These are phyloP conservation scores for Garra rufa DNA, from an alignment of 2,113 vertebrate species.

Conservation along the genomic window DNA sequence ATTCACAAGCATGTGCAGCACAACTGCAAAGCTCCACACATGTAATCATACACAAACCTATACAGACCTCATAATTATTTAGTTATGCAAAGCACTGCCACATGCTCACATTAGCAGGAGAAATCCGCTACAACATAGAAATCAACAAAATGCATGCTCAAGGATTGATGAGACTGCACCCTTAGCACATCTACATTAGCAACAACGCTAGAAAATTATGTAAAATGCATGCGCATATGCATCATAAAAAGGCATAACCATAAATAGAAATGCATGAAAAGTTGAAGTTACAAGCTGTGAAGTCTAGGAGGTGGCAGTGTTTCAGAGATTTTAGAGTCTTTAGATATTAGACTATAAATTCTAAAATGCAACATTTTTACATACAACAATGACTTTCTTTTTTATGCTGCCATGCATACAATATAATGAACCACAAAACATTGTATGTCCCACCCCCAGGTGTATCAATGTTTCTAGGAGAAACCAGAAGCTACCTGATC, in stretches of 20 bases:
- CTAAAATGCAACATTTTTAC: background rate
- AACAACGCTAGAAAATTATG: background rate
- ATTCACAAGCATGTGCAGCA: background rate
- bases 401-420: background rate
- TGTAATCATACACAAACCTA: background rate
- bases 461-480: no score
- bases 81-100: background rate
- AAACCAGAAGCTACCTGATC: no score
- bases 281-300: background rate
- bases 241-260: background rate
- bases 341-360: background rate
- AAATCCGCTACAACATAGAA: background rate
- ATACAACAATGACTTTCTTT: background rate
- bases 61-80: conserved; percentile 1
- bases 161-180: background rate
- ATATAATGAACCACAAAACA: background rate
- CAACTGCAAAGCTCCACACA: background rate
- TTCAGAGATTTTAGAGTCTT: background rate
- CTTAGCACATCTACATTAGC: background rate
- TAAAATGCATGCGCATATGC: background rate
- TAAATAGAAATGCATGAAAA: background rate
- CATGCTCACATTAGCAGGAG: background rate
- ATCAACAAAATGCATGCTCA: background rate
- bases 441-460: background rate
- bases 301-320: background rate